Conservation (phyloP, 2,797 vertebrate genomes). For the Australoheros facetus region DNA sequence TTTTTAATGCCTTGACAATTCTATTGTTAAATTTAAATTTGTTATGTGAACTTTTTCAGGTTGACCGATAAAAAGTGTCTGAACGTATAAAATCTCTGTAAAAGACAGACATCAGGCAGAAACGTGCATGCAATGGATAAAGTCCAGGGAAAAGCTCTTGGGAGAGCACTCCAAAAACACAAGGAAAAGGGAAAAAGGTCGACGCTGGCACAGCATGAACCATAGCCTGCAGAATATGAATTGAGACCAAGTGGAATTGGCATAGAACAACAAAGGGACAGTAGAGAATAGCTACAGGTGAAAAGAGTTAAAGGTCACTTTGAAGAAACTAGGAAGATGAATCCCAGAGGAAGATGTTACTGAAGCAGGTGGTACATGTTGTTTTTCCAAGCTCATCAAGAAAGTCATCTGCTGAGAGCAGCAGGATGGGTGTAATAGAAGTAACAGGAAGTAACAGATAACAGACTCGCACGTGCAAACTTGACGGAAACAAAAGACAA, state of each 20-base stretch:
- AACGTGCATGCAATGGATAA: constrained; percentile 10
- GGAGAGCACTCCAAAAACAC: constrained; percentile 28
- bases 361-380: constrained; percentile 18
- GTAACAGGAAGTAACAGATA: no score
- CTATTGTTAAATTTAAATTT: neutral
- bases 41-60: constrained; percentile 17
- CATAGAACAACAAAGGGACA: constrained; percentile 41
- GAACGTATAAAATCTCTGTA: constrained; percentile 14
- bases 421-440: neutral
- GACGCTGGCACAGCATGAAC: constrained; percentile 9
- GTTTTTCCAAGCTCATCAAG: constrained; percentile 55
- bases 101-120: constrained; percentile 25
- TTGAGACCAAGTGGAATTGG: constrained; percentile 14
- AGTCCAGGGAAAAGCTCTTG: constrained; percentile 16
- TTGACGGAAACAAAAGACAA: no score
- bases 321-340: constrained; percentile 44
- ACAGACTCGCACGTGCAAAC: no score
- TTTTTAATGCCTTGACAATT: no score
- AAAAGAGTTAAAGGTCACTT: constrained; percentile 36
- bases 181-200: constrained; percentile 32
- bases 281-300: constrained; percentile 33
- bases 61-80: constrained; percentile 18
- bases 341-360: constrained; percentile 43
- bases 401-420: constrained; percentile 38
- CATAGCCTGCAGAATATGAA: constrained; percentile 13